These are phyloP conservation scores for Mixornis gularis DNA, from an alignment of 2,113 vertebrate genomes.

Conservation along the genomic window DNA sequence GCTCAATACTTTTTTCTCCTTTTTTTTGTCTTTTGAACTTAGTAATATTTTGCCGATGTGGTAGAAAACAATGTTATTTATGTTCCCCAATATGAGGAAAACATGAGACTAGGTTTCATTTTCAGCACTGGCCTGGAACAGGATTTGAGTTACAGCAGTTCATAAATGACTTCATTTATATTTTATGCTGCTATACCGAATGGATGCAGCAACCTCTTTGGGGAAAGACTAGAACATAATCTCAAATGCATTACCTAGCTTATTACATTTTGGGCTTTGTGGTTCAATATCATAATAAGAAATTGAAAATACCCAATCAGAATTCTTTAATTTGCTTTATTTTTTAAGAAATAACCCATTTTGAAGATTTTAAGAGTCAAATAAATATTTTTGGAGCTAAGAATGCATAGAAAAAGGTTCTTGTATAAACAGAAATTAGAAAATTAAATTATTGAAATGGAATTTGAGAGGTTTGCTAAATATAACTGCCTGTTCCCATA, in stretches of 20 bases:
- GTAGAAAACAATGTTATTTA: constrained; percentile 29
- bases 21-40: background rate
- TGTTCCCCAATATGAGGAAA: background rate
- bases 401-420: background rate
- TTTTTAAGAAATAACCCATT: background rate
- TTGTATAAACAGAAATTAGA: background rate
- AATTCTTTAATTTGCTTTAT: background rate
- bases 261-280: background rate
- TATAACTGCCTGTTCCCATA: background rate
- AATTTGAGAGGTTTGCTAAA: background rate
- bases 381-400: background rate
- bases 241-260: background rate
- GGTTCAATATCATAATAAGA: background rate
- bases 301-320: background rate
- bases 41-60: constrained; percentile 11
- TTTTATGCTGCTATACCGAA: constrained; percentile 26
- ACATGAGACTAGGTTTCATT: constrained; percentile 20
- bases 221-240: constrained; percentile 22
- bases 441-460: background rate
- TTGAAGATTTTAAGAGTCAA: background rate
- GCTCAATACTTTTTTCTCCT: background rate
- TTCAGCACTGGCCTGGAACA: constrained; percentile 18
- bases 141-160: constrained; percentile 43
- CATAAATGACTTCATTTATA: constrained; percentile 63
- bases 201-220: background rate